phyloP scores from a whole-genome alignment of 2,797 vertebrate species.

The Gymnoscopelus microlampas region DNA sequence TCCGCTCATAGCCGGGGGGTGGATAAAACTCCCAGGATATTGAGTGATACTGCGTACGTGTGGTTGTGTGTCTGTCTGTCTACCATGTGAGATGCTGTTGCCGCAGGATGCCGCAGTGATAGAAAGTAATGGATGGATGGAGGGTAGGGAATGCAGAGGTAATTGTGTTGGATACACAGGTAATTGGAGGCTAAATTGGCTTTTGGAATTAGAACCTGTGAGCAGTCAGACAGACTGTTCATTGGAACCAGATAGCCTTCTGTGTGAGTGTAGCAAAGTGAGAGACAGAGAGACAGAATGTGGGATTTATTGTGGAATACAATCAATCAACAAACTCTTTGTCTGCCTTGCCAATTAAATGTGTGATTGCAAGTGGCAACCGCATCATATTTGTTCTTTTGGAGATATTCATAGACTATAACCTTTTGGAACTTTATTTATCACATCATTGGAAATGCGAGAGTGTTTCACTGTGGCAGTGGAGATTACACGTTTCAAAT shows the following conservation, averaged over 20 bases:
- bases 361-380: too few species aligned
- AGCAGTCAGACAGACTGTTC: conserved; percentile 45
- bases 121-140: conserved; percentile 55
- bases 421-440: too few species aligned
- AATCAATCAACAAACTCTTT: too few species aligned
- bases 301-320: too few species aligned
- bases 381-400: too few species aligned
- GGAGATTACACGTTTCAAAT: too few species aligned
- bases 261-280: background rate
- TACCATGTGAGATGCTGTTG: conserved; percentile 27
- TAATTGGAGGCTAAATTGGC: conserved; percentile 77
- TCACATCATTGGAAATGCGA: too few species aligned
- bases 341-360: too few species aligned
- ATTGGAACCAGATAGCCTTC: conserved; percentile 40
- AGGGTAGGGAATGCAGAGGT: conserved; percentile 60
- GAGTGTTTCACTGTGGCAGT: too few species aligned
- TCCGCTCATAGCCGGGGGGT: conserved; percentile 27
- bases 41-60: conserved; percentile 14
- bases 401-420: too few species aligned
- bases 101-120: conserved; percentile 54
- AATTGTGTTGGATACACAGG: conserved; percentile 70
- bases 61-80: conserved; percentile 34
- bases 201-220: conserved; percentile 63
- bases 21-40: conserved; percentile 23
- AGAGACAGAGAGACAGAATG: too few species aligned